Base-by-base conservation (phyloP, 1,140 invertebrate genomes). In the Drosophila virilis region DNA sequence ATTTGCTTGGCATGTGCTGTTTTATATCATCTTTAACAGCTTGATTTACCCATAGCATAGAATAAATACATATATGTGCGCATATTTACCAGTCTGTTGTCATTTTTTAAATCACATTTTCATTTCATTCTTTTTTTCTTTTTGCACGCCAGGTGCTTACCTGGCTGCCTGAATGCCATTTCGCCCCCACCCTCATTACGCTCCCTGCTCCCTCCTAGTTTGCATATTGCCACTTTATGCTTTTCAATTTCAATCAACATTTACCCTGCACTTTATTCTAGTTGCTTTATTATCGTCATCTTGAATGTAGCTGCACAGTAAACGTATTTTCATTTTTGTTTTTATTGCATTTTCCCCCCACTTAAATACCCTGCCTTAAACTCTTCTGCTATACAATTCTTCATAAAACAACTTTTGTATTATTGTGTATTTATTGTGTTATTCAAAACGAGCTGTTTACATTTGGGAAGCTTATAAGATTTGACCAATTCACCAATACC, bases 191-290 rank as follows among this genome's bases (percentile, higher is more conserved):
- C 22, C 38, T 9, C n/a, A 28, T 5, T 38, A 10, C n/a, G 13
- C 61, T 17, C 17, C 48, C 42, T 52, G 46, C 28, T 38, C 10
- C 54, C 64, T 43, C n/a, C 22, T 12, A 52, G 38, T 61, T 69
- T 68, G 61, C 73, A 75, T 80, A 78, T 78, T 90, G 80, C 80
- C 80, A 85, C 80, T 89, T 89, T 76, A 74, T 78, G 77, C 66
- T 88, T 71, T 89, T 75, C 80, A 89, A 83, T 77, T 83, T 60
- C 60, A 69, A 72, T 79, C 69, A 70, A 67, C 74, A 72, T 61
- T 72, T 77, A 38, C 70, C 65, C 51, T 60, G 69, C 83, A 72
- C 65, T 74, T 83, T 69, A 57, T 64, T 61, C 70, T 72, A 64
- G 65, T 66, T 70, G 59, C 72, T 62, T 55, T 70, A 57, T 70